Percentiles rank a stretch among this genome's conserved stretches.
These are phyloP conservation scores for Noctua janthina DNA, from an alignment of 2,888 invertebrate genomes.

Conservation along the genomic window DNA sequence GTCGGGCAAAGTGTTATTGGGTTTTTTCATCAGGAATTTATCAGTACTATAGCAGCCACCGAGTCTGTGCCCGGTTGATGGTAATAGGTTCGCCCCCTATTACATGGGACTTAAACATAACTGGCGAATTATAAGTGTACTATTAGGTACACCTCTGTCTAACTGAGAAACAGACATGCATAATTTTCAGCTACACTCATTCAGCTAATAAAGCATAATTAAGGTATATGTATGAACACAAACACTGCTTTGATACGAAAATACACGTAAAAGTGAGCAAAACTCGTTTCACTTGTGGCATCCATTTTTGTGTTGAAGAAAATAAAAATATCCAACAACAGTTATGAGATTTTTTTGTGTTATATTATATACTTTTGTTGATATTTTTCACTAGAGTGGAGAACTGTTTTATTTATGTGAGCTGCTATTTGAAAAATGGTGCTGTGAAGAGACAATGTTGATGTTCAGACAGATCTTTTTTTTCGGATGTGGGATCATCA, in stretches of 20 bases:
- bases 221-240: neutral
- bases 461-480: neutral
- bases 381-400: constrained; percentile 15
- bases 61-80: neutral
- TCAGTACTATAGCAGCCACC: neutral
- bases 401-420: constrained; percentile 1
- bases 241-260: constrained; percentile 26
- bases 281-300: constrained; percentile 26
- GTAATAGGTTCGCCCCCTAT: neutral
- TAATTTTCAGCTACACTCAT: constrained; percentile 7
- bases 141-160: neutral
- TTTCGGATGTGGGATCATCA: no score
- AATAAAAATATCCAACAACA: constrained; percentile 29
- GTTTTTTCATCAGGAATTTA: neutral
- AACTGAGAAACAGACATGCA: constrained; percentile 6
- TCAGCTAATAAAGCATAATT: constrained; percentile 18
- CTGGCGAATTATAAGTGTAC: neutral
- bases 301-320: constrained; percentile 47
- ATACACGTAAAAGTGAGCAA: constrained; percentile 20
- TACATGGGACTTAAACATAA: neutral
- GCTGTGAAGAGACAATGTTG: neutral
- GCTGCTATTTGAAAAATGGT: neutral
- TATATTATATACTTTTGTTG: neutral
- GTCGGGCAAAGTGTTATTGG: neutral
- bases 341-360: constrained; percentile 28